Conservation (phyloP, 2,113 vertebrate genomes). For the Lophochroa leadbeateri region DNA sequence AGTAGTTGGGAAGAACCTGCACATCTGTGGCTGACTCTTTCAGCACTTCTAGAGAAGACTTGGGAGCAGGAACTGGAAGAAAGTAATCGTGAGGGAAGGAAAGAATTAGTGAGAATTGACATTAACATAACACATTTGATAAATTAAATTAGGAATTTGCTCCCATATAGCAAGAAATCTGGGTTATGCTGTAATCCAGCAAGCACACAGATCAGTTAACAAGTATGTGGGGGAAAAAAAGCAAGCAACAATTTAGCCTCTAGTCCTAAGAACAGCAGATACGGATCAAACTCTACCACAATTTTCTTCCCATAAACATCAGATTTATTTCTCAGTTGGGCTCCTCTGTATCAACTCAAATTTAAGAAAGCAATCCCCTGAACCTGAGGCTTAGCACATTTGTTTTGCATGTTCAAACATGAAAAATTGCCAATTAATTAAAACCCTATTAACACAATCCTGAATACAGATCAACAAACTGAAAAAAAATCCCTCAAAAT, state of each 20-base stretch:
- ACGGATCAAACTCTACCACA: background rate
- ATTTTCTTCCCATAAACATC: background rate
- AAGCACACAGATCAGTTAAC: background rate
- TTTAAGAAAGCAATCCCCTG: background rate
- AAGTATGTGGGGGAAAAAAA: background rate
- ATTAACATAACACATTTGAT: background rate
- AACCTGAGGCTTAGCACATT: background rate
- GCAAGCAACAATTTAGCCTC: background rate
- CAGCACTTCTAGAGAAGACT: slow-evolving; percentile 83
- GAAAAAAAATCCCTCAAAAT: background rate
- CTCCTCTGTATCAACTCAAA: background rate
- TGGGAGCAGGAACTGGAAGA: slow-evolving; percentile 64
- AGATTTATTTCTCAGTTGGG: background rate
- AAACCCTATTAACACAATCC: background rate
- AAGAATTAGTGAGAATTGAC: background rate
- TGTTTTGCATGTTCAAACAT: background rate
- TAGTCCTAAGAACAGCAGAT: background rate
- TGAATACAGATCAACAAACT: background rate
- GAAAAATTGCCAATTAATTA: background rate
- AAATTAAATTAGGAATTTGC: background rate
- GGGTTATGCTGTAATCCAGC: background rate
- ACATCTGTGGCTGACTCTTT: slow-evolving; percentile 92
- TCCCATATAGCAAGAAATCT: background rate
- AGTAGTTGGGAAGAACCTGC: slow-evolving; percentile 92
- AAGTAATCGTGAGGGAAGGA: background rate